These are phyloP conservation scores for Nannoperca obscura DNA, from an alignment of 2,797 vertebrate species.

Conservation along the genomic window DNA sequence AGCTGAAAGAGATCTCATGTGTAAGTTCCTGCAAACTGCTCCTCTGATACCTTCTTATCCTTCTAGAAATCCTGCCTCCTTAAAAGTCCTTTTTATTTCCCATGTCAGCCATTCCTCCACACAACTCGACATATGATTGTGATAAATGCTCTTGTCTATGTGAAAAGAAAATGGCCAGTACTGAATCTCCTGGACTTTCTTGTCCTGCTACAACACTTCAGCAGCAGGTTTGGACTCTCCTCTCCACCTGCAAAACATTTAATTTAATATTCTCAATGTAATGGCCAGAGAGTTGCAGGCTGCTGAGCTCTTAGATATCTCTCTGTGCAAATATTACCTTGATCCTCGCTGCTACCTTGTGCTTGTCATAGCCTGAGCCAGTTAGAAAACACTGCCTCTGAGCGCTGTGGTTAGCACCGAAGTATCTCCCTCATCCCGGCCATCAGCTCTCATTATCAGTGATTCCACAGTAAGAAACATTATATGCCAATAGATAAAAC, in stretches of 20 bases:
- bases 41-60: slow-evolving; percentile 12
- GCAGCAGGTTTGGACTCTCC: slow-evolving; percentile 6
- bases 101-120: slow-evolving; percentile 9
- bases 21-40: slow-evolving; percentile 11
- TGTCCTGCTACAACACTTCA: slow-evolving; percentile 5
- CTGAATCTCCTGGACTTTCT: slow-evolving; percentile 1
- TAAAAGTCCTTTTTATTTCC: slow-evolving; percentile 36
- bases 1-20: slow-evolving; percentile 29
- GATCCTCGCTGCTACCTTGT: slow-evolving; percentile 10
- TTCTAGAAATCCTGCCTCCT: slow-evolving; percentile 6
- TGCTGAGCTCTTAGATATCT: slow-evolving; percentile 23
- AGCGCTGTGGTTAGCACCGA: slow-evolving; percentile 13
- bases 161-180: slow-evolving; percentile 17
- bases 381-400: slow-evolving; percentile 24
- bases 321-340: slow-evolving; percentile 44
- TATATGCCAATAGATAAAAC: slow-evolving; percentile 12
- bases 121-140: slow-evolving; percentile 17
- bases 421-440: slow-evolving; percentile 7
- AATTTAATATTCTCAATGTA: slow-evolving; percentile 48
- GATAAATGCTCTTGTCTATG: slow-evolving; percentile 26
- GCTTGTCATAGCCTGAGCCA: slow-evolving; percentile 33
- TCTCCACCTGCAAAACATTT: slow-evolving; percentile 44
- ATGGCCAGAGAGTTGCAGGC: slow-evolving; percentile 22
- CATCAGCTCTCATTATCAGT: slow-evolving; percentile 36
- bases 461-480: slow-evolving; percentile 20